phyloP scores from a whole-genome alignment of 2,888 invertebrate species.

The Tetragnatha montana region DNA sequence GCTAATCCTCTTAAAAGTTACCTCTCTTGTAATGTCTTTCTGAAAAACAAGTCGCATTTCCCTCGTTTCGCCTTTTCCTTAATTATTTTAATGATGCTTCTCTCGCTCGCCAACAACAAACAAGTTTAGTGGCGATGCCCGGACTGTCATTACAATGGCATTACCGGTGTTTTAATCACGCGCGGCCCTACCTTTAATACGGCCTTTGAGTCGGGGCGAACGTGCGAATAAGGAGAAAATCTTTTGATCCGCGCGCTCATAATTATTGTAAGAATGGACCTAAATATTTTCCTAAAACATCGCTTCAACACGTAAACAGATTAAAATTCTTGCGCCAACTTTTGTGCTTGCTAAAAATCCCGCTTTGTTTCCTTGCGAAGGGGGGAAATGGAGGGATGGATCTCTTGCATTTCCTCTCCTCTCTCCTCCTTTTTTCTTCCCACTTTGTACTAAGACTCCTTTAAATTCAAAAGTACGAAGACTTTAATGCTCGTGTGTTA shows the following conservation, averaged over 20 bases:
- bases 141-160: constrained; percentile 69
- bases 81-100: constrained; percentile 71
- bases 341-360: constrained; percentile 24
- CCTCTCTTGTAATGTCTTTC: constrained; percentile 70
- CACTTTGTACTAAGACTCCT: background rate
- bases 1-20: constrained; percentile 65
- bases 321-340: constrained; percentile 51
- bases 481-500: background rate
- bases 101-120: constrained; percentile 58
- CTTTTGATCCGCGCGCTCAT: constrained; percentile 69
- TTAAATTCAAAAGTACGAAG: background rate
- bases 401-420: background rate
- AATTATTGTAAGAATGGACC: constrained; percentile 60
- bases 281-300: constrained; percentile 41
- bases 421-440: background rate
- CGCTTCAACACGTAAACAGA: constrained; percentile 56
- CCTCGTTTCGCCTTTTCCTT: constrained; percentile 70
- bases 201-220: constrained; percentile 43
- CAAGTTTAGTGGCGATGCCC: constrained; percentile 69
- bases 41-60: constrained; percentile 70
- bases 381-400: background rate
- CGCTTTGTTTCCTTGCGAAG: constrained; percentile 9
- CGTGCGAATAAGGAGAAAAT: constrained; percentile 61
- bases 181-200: constrained; percentile 53
- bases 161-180: constrained; percentile 69